phyloP scores from a whole-genome alignment of 1,140 invertebrate species.

The Drosophila obscura region DNA sequence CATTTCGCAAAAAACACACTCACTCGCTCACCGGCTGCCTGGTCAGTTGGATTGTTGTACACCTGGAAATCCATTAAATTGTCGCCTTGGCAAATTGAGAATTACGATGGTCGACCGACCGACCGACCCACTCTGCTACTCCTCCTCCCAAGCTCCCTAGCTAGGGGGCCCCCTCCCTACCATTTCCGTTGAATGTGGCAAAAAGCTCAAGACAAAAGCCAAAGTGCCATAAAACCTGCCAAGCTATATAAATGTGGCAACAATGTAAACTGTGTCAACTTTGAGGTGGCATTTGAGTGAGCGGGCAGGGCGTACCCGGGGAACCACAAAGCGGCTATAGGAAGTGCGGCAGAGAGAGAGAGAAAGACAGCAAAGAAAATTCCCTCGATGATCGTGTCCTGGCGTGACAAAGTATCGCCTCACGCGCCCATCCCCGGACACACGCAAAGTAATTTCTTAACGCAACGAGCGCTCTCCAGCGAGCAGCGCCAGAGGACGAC shows the following conservation, averaged over 20 bases:
- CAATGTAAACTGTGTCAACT: slow-evolving; percentile 82
- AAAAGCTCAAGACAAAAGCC: slow-evolving; percentile 74
- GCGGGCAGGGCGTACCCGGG: background rate
- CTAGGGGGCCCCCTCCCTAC: slow-evolving; percentile 9
- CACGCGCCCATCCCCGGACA: slow-evolving; percentile 18
- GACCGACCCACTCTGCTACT: slow-evolving; percentile 27
- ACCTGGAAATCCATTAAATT: slow-evolving; percentile 79
- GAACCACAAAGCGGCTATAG: slow-evolving; percentile 61
- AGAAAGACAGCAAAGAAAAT: background rate
- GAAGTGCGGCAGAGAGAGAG: slow-evolving; percentile 25
- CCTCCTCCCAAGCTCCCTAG: slow-evolving; percentile 27
- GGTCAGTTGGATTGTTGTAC: slow-evolving; percentile 49
- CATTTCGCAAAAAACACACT: slow-evolving; percentile 71
- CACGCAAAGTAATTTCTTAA: slow-evolving; percentile 51
- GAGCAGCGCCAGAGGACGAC: slow-evolving; percentile 54
- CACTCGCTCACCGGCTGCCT: slow-evolving; percentile 19
- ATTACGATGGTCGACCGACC: slow-evolving; percentile 63
- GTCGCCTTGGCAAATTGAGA: slow-evolving; percentile 80
- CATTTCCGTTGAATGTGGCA: slow-evolving; percentile 55
- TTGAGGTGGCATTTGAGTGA: slow-evolving; percentile 19
- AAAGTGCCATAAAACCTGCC: slow-evolving; percentile 80
- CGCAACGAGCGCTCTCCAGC: slow-evolving; percentile 34
- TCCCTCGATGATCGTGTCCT: slow-evolving; percentile 7
- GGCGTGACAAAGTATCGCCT: slow-evolving; percentile 6
- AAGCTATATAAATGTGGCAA: slow-evolving; percentile 81